Evolutionary conservation across 1,140 invertebrate genomes (phyloP).

Genomic region (Drosophila biarmipes): DNA sequence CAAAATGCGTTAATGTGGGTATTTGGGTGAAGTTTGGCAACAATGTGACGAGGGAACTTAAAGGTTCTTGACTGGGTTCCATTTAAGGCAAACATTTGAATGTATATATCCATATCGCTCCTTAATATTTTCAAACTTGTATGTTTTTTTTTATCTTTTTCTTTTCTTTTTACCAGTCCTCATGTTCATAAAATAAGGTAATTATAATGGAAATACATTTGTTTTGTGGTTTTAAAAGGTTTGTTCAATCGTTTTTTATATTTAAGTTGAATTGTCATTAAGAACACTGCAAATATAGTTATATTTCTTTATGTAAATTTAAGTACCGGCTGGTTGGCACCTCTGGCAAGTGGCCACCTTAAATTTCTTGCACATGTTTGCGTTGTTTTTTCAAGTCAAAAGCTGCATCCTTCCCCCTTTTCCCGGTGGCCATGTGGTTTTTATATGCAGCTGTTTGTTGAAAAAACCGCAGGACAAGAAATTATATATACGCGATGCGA

Average conservation of each 20-base stretch:
- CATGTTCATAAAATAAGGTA: too few relatives aligned
- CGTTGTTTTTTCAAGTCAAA: slow-evolving; percentile 37
- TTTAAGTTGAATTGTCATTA: too few relatives aligned
- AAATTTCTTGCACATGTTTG: slow-evolving; percentile 66
- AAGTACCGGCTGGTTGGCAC: slow-evolving; percentile 38
- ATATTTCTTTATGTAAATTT: slow-evolving; percentile 20
- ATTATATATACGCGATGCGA: slow-evolving; percentile 43
- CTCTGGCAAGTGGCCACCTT: slow-evolving; percentile 15
- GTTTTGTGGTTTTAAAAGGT: too few relatives aligned
- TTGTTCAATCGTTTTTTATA: too few relatives aligned
- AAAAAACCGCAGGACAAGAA: slow-evolving; percentile 48
- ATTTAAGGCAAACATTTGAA: not conserved
- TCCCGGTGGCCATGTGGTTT: slow-evolving; percentile 14
- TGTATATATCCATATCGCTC: not conserved
- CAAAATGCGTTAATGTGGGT: slow-evolving; percentile 33
- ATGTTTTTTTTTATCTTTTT: too few relatives aligned
- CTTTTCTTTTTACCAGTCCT: too few relatives aligned
- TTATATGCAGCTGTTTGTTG: slow-evolving; percentile 56
- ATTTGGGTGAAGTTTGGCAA: slow-evolving; percentile 48
- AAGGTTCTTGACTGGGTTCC: slow-evolving; percentile 8
- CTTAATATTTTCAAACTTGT: too few relatives aligned
- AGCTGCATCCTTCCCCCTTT: not conserved
- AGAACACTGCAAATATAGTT: not conserved
- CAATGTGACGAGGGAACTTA: slow-evolving; percentile 8
- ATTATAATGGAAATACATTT: too few relatives aligned